A percentile compares a stretch with the other conserved stretches of the same genome.
phyloP scores from a whole-genome alignment of 2,888 invertebrate genomes.

The Gymnosoma rotundatum region DNA sequence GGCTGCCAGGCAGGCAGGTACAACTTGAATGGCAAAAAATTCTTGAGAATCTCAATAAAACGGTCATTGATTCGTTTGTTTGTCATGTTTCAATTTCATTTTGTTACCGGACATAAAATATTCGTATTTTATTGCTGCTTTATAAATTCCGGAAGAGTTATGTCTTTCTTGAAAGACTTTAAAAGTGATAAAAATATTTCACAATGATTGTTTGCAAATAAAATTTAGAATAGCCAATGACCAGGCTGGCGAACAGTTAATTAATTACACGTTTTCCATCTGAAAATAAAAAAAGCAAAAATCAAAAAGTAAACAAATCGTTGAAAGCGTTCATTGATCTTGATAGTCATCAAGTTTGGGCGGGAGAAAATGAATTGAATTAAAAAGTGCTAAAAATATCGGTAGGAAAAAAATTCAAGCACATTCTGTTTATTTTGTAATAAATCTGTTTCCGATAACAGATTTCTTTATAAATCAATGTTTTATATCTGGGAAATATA shows the following conservation, averaged over 20 bases:
- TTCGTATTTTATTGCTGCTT: conserved; percentile 16
- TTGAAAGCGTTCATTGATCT: conserved; percentile 62
- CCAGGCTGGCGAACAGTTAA: conserved; percentile 26
- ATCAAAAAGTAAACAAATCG: conserved; percentile 62
- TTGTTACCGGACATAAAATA: conserved; percentile 55
- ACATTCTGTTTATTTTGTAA: not conserved
- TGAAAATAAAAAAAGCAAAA: conserved; percentile 32
- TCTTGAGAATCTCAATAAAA: conserved; percentile 68
- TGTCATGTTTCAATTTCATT: conserved; percentile 59
- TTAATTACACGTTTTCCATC: conserved; percentile 32
- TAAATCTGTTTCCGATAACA: conserved; percentile 22
- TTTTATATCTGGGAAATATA: conserved; percentile 15
- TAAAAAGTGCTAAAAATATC: not conserved
- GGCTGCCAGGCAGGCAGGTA: conserved; percentile 26
- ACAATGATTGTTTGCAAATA: conserved; percentile 8
- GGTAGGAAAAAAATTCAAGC: not conserved
- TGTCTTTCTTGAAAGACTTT: conserved; percentile 3
- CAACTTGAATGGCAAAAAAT: conserved; percentile 51
- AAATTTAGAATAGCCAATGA: conserved; percentile 50
- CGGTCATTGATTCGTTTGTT: conserved; percentile 61
- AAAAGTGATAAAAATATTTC: conserved; percentile 43
- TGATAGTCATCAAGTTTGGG: conserved; percentile 35
- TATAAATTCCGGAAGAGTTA: conserved; percentile 68
- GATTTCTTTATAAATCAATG: not conserved
- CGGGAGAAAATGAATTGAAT: not conserved